Evolutionary conservation across 2,113 vertebrate genomes (phyloP).

Genomic region (Alligator sinensis): DNA sequence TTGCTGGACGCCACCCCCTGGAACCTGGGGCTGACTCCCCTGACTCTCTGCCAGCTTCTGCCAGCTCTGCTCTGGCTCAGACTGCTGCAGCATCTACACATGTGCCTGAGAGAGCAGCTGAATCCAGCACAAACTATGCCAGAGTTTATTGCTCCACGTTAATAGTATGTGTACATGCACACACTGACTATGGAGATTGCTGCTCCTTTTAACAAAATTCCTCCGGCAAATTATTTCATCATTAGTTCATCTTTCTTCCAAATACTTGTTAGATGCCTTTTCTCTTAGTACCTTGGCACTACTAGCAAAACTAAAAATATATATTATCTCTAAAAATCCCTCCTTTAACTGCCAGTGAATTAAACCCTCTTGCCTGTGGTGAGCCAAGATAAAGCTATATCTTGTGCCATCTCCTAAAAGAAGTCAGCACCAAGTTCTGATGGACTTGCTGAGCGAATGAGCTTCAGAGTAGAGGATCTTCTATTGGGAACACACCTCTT

Average conservation of each 20-base stretch:
- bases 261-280: neutral
- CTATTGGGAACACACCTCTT: neutral
- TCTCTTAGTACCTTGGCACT: neutral
- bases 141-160: too few relatives aligned
- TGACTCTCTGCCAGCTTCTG: neutral
- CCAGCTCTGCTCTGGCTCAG: too few relatives aligned
- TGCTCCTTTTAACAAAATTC: neutral
- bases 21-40: too few relatives aligned
- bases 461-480: neutral
- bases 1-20: too few relatives aligned
- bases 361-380: neutral
- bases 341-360: too few relatives aligned
- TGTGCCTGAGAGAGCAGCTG: too few relatives aligned
- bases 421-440: neutral
- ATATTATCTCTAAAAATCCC: neutral
- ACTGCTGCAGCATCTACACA: too few relatives aligned
- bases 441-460: accelerated
- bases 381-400: neutral
- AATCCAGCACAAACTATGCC: too few relatives aligned
- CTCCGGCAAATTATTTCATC: neutral
- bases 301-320: neutral
- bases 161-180: neutral
- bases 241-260: neutral
- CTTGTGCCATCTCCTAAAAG: neutral
- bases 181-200: neutral